These are phyloP conservation scores for Lycodopsis pacificus DNA, from an alignment of 2,797 vertebrate species.

Conservation along the genomic window DNA sequence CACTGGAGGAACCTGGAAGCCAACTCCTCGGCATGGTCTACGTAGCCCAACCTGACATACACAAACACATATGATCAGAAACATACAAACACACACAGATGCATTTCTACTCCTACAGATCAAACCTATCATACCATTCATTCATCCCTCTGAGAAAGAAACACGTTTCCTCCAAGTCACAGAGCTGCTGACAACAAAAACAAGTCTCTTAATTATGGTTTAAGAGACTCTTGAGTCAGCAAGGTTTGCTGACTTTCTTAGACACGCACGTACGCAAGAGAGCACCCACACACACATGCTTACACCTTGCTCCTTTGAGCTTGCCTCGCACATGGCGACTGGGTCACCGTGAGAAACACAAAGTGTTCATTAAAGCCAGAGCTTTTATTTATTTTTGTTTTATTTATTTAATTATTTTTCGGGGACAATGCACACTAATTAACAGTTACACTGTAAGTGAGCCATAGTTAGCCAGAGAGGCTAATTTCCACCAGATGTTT, in stretches of 20 bases:
- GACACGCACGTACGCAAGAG: background rate
- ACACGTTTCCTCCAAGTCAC: slow-evolving; percentile 37
- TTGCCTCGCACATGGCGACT: background rate
- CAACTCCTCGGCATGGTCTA: slow-evolving; percentile 95
- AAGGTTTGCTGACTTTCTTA: slow-evolving; percentile 61
- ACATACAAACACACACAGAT: background rate
- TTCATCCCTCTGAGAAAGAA: slow-evolving; percentile 30
- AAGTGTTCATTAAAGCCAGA: slow-evolving; percentile 37
- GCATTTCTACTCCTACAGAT: background rate
- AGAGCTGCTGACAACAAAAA: slow-evolving; percentile 62
- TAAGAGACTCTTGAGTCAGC: too few relatives aligned
- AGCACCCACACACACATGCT: slow-evolving; percentile 8
- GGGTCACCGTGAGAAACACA: slow-evolving; percentile 45
- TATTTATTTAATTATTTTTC: too few relatives aligned
- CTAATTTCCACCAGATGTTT: too few relatives aligned
- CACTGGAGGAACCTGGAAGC: slow-evolving; percentile 96
- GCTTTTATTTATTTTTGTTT: too few relatives aligned
- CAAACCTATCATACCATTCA: slow-evolving; percentile 5
- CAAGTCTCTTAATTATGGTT: slow-evolving; percentile 53
- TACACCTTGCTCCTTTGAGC: slow-evolving; percentile 36
- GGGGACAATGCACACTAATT: too few relatives aligned
- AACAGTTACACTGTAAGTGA: too few relatives aligned
- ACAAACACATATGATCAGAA: slow-evolving; percentile 15
- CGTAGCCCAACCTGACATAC: slow-evolving; percentile 88
- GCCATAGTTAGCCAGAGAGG: too few relatives aligned